A percentile compares a stretch with the other conserved stretches of the same genome.
Evolutionary conservation across 2,888 invertebrate species (phyloP).

Genomic region (Xestia rhomboidea): DNA sequence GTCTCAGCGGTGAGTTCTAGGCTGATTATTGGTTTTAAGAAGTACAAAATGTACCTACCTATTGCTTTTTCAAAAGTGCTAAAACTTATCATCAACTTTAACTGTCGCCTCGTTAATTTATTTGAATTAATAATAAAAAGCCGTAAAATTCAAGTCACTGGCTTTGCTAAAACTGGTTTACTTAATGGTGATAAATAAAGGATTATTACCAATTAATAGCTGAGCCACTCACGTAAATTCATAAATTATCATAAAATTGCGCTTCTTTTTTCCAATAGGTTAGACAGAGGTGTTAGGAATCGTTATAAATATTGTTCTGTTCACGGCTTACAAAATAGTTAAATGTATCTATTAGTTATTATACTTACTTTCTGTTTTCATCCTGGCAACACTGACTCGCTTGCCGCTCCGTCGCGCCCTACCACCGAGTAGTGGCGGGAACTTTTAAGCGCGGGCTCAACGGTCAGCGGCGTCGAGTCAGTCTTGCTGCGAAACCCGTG

Average conservation of each 20-base stretch:
- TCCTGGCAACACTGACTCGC: too few species aligned
- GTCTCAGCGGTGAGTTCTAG: not conserved
- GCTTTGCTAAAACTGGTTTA: constrained; percentile 9
- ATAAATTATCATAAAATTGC: not conserved
- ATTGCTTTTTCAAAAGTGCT: not conserved
- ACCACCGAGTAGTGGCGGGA: too few species aligned
- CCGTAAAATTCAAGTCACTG: not conserved
- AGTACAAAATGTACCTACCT: not conserved
- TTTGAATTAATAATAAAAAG: not conserved
- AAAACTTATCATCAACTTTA: not conserved
- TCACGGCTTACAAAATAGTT: too few species aligned
- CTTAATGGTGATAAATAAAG: not conserved
- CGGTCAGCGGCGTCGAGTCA: too few species aligned
- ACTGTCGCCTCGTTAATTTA: not conserved
- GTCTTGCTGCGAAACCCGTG: too few species aligned
- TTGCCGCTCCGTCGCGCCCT: too few species aligned
- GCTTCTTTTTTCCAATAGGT: not conserved
- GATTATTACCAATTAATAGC: not conserved
- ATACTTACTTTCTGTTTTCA: too few species aligned
- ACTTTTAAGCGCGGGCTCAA: too few species aligned
- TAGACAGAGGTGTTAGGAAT: too few species aligned
- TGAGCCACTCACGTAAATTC: not conserved
- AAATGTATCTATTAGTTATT: too few species aligned
- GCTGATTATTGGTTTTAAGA: not conserved
- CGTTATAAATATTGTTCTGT: too few species aligned